Evolutionary conservation across 2,797 vertebrate genomes (phyloP).

Genomic region (Holocentrus rufus): DNA sequence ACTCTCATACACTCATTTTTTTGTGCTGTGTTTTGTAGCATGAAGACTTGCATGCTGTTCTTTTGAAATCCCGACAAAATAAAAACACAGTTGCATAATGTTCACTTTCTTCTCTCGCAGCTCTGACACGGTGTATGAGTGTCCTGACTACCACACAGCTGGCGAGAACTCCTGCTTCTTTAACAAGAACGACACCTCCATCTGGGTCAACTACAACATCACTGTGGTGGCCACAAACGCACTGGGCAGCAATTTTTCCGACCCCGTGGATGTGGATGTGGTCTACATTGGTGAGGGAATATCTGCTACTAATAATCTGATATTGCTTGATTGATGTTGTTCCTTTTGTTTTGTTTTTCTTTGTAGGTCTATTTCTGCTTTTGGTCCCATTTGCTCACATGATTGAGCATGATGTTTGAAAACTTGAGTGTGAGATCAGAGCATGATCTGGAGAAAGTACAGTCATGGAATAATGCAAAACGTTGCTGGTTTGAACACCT

Average conservation of each 20-base stretch:
- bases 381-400: not conserved
- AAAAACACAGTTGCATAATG: conserved; percentile 11
- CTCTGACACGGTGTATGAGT: conserved; percentile 81
- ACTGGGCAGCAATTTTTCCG: conserved; percentile 85
- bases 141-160: conserved; percentile 89
- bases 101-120: conserved; percentile 53
- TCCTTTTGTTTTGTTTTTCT: too few relatives aligned
- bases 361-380: not conserved
- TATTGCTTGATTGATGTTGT: too few relatives aligned
- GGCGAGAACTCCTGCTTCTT: conserved; percentile 95
- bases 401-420: not conserved
- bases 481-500: too few relatives aligned
- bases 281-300: conserved; percentile 87
- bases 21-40: not conserved
- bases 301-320: not conserved
- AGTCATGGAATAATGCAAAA: not conserved
- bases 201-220: conserved; percentile 90
- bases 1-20: not conserved
- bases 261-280: conserved; percentile 86
- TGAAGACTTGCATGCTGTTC: conserved; percentile 8
- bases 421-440: not conserved
- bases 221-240: conserved; percentile 88
- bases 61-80: not conserved
- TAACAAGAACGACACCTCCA: conserved; percentile 87
- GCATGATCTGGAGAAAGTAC: not conserved